Percentiles rank a stretch among this genome's conserved stretches.
Evolutionary conservation across 2,113 vertebrate species (phyloP).

Genomic region (Sardina pilchardus): DNA sequence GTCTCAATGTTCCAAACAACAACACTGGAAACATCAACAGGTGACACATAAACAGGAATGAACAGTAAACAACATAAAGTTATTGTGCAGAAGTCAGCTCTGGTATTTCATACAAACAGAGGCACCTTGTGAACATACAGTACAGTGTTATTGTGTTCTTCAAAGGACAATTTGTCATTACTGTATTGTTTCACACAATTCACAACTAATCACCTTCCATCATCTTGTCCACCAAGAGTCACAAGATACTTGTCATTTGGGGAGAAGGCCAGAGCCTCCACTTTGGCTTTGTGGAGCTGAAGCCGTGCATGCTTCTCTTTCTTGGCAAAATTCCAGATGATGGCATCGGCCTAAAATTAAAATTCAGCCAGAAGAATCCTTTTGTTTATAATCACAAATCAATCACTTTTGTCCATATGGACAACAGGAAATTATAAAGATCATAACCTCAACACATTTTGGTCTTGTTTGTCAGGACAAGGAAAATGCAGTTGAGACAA

Average conservation of each 20-base stretch:
- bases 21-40: constrained; percentile 67
- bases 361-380: background rate
- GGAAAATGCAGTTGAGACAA: background rate
- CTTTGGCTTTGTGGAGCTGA: constrained; percentile 81
- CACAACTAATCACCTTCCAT: constrained; percentile 76
- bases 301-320: constrained; percentile 73
- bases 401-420: background rate
- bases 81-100: background rate
- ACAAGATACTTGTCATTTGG: constrained; percentile 82
- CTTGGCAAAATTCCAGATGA: constrained; percentile 83
- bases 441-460: background rate
- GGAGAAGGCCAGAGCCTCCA: constrained; percentile 85
- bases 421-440: background rate
- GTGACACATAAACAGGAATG: background rate
- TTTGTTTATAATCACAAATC: background rate
- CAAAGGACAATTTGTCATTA: background rate
- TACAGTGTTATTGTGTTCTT: background rate
- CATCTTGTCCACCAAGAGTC: constrained; percentile 87
- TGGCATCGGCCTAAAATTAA: constrained; percentile 77
- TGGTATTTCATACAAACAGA: background rate
- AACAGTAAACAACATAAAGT: background rate
- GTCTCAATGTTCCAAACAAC: constrained; percentile 81
- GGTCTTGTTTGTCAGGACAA: background rate
- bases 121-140: background rate
- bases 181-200: background rate